Evolutionary conservation across 1,140 invertebrate genomes (phyloP), one percentile per base, ranked within the genome.

Genomic region (Odontomachus brunneus): DNA sequence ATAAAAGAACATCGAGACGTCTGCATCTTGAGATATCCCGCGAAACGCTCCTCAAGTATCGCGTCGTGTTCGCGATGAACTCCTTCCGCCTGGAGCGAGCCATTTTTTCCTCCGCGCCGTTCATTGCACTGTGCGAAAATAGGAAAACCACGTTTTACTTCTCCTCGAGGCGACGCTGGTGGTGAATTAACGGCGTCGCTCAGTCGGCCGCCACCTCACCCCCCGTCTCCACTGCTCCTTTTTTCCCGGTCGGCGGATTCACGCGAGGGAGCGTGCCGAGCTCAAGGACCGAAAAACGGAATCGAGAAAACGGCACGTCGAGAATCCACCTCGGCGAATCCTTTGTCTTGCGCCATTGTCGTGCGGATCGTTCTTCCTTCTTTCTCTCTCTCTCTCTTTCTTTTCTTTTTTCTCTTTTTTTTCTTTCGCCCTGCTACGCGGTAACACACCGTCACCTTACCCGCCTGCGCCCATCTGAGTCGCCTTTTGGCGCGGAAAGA

Each of bases 291-390:
- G 74, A 67, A 82, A 63, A 62, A 44, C 51, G 38, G 67, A 81
- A 81, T 78, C 22, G 33, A 80, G 73, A 73, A 73, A 80, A 73
- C 22, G 72, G 22, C 26, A 63, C 55, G 33, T 33, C 55, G 65
- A 24, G 72, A 83, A 85, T 84, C 60, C 69, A 62, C 24, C 53
- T 38, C 29, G 49, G 63, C 24, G 67, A 51, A 60, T 53, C 66
- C 51, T 84, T 84, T 72, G 62, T 82, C 78, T 71, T 53, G 44
- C 49, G 17, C 63, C 11, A 49, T 49, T 82, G 65, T 80, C 33
- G 75, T n/a, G 15, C 33, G 17, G n/a, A 57, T 69, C 14, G n/a
- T 17, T 33, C 29, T 5, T 33, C 29, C 29, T 33, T 33, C 29
- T 5, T 5, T 33, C 0, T 7, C 57, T 49, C 19, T 59, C 2